phyloP scores from a whole-genome alignment of 2,797 vertebrate genomes.

The Pristis pectinata region DNA sequence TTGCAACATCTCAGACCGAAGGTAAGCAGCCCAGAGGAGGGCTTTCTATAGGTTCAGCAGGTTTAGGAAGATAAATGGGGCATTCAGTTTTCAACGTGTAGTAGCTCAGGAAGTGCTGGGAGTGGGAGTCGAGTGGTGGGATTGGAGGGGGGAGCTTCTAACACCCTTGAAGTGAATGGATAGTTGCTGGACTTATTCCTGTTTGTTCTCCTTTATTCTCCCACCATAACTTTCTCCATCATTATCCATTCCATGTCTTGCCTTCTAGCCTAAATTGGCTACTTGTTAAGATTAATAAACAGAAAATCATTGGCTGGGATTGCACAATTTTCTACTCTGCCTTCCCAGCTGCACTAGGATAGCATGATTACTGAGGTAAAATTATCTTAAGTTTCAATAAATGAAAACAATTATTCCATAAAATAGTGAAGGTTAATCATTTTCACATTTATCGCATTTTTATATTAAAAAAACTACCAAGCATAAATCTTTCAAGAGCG shows the following conservation, averaged over 20 bases:
- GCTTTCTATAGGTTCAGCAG: not conserved
- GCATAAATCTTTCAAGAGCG: not conserved
- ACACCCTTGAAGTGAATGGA: not conserved
- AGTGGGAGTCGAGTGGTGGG: too few relatives aligned
- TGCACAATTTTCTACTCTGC: not conserved
- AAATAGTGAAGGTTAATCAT: not conserved
- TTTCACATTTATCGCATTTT: not conserved
- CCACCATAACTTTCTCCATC: not conserved
- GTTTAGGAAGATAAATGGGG: not conserved
- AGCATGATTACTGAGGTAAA: not conserved
- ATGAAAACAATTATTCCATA: not conserved
- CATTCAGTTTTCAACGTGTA: not conserved
- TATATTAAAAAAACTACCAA: not conserved
- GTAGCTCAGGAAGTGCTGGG: not conserved
- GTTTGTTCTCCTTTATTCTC: not conserved
- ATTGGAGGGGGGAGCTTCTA: not conserved
- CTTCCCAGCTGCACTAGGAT: not conserved
- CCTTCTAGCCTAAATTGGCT: not conserved
- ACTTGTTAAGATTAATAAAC: not conserved
- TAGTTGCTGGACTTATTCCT: not conserved
- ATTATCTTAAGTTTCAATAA: not conserved
- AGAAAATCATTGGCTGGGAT: not conserved
- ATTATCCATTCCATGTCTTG: not conserved
- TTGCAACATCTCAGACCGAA: not conserved
- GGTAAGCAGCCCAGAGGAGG: not conserved